Base-by-base conservation (phyloP, 2,113 vertebrate species). In the Chloropsis cyanopogon region DNA sequence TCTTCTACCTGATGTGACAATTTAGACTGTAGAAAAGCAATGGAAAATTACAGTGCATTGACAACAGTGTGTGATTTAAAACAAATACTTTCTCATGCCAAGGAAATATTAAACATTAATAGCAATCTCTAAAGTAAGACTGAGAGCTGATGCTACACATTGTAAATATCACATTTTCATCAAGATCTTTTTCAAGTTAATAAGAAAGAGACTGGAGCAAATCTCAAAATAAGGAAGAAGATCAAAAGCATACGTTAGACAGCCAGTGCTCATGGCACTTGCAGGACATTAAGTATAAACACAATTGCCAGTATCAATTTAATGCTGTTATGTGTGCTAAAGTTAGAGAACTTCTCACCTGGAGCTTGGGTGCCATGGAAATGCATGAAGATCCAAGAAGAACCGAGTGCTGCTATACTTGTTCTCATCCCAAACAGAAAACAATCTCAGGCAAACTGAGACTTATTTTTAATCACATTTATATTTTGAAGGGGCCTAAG, bases 11-110 rank as follows among this genome's bases (percentile, higher is more conserved):
- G 86, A 82, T 85, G 18, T 33, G 44, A 84, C 52, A 76, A 24
- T 66, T 92, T 39, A 84, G 57, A 68, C 39, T 57, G 19, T 29
- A 73, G 70, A 87, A 94, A 64, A 89, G 70, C 46, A 69, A 86
- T 69, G 82, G 73, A 91, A 97, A 95, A 94, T 65, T 83, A 90
- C 56, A 71, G 75, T 60, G 25, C 39, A 24, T 12, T 63, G 63
- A 89, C 57, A 90, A 73, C 11, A 75, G 24, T 9, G 4, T 28
- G 37, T n/a, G 64, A 73, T 53, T 82, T 78, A n/a, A 84, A 93
- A 39, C 37, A 88, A 89, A 77, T 33, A 44, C 28, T 71, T 78
- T 88, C 41, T 56, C 66, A 33, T 35, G 41, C 50, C n/a, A 84
- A 65, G 26, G 41, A 88, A 84, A 90, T 66, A 71, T 6, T 35